Base-by-base conservation (phyloP, 2,888 invertebrate genomes). In the Theretra japonica region DNA sequence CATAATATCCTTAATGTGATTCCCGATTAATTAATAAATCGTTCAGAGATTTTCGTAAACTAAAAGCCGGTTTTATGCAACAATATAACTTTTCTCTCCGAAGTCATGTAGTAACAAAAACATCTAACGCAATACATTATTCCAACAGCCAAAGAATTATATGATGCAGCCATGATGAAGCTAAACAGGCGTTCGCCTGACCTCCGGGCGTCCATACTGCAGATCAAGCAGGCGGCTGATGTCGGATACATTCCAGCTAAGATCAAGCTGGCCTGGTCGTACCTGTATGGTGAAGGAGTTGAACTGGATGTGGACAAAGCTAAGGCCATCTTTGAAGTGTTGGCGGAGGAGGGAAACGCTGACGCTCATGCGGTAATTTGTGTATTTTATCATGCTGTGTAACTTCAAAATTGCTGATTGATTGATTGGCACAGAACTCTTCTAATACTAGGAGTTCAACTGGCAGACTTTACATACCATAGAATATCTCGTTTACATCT, bases 201-300 rank as follows among this genome's bases (percentile, higher is more conserved):
- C 85, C 96, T 97, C 74, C 94, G 95, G 1, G 95, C 95, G 70
- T 98, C 98, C 0, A 98, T 97, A 80, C 95, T 96, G 56, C 92
- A 98, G 70, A 94, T 99, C 50, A 95, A 96, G 59, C 95, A 96
- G 78, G 98, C 99, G 0, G 97, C 98, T 0, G 96, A 96, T 60
- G 94, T 96, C 72, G 98, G 98, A 58, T 98, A 99, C 87, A 88
- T 94, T 0, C 96, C 97, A 68, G 98, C 99, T 0, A 96, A 96
- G 86, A 97, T 98, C 74, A 95, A 97, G 86, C 90, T 99, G 6
- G 99, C 98, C 0, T 98, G 99, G 97, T 97, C 97, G 0, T 95
- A 97, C 80, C 89, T 99, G 7, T 96, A 98, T 81, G 99, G 99
- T 0, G 97, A 95, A 83, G 97, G 96, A 74, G 93, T 97, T 19